These are phyloP conservation scores for Pyrgus malvae DNA, from an alignment of 2,888 invertebrate species.

Conservation along the genomic window DNA sequence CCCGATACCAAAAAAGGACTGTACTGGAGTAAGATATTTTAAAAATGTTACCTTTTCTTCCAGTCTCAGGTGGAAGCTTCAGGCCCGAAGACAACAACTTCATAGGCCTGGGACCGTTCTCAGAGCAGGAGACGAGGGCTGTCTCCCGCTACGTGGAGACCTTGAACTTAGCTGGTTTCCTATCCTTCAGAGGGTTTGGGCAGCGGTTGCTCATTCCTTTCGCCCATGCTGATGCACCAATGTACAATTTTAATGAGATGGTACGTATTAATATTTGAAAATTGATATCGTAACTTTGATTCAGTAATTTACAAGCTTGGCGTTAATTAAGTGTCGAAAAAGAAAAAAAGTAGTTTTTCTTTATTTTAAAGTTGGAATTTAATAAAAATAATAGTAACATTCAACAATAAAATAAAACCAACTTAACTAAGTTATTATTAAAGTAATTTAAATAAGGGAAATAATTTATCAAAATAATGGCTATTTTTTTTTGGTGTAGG, in stretches of 20 bases:
- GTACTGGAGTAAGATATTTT: too few species aligned
- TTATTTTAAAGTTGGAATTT: too few species aligned
- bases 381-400: too few species aligned
- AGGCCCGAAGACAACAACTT: constrained; percentile 63
- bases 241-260: constrained; percentile 73
- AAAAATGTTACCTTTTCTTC: constrained; percentile 34
- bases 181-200: constrained; percentile 85
- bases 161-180: constrained; percentile 69
- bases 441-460: too few species aligned
- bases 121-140: constrained; percentile 77
- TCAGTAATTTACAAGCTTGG: too few species aligned
- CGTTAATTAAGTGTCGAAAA: neutral
- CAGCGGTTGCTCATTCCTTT: constrained; percentile 83
- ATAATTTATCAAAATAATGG: too few species aligned
- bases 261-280: constrained; percentile 43
- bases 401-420: too few species aligned
- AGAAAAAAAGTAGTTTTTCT: too few species aligned
- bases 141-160: constrained; percentile 67
- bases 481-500: too few species aligned
- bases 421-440: too few species aligned
- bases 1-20: too few species aligned
- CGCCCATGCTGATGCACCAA: constrained; percentile 66
- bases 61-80: constrained; percentile 74
- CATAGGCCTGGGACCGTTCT: constrained; percentile 78
- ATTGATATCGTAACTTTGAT: neutral